phyloP scores from a whole-genome alignment of 2,797 vertebrate genomes.

The Erithacus rubecula region DNA sequence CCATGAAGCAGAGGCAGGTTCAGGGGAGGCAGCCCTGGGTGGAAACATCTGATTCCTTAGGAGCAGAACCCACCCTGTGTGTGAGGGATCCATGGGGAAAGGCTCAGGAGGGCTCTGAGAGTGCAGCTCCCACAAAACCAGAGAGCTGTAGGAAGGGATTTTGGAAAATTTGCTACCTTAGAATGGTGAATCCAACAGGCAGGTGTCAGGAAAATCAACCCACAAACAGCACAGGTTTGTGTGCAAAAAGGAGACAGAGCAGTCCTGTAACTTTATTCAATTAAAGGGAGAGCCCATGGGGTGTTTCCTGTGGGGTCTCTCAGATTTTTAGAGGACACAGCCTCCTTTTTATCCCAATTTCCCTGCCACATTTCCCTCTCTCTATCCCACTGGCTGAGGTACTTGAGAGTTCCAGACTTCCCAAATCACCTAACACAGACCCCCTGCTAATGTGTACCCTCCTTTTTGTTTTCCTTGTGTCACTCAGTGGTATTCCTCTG shows the following conservation, averaged over 20 bases:
- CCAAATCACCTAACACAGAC: neutral
- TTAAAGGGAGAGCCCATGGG: neutral
- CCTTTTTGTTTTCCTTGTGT: neutral
- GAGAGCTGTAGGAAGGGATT: neutral
- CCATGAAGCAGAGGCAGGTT: neutral
- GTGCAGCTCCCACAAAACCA: neutral
- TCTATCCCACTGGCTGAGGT: neutral
- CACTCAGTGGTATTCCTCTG: neutral
- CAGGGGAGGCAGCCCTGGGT: neutral
- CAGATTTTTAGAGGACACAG: rapidly evolving
- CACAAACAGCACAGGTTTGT: neutral
- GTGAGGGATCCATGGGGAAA: neutral
- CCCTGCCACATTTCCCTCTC: neutral
- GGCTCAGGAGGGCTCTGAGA: neutral
- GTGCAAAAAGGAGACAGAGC: neutral
- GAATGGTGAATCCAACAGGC: neutral
- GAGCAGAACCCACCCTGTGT: rapidly evolving
- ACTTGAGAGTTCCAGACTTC: neutral
- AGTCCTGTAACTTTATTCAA: neutral
- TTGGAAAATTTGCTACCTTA: neutral
- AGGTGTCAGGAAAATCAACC: neutral
- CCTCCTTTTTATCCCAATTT: neutral
- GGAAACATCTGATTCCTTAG: neutral
- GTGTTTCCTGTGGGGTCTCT: rapidly evolving
- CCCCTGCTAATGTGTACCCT: neutral